Percentiles rank a stretch among this genome's conserved stretches.
These are phyloP conservation scores for Hyla sarda DNA, from an alignment of 2,113 vertebrate genomes.

Conservation along the genomic window DNA sequence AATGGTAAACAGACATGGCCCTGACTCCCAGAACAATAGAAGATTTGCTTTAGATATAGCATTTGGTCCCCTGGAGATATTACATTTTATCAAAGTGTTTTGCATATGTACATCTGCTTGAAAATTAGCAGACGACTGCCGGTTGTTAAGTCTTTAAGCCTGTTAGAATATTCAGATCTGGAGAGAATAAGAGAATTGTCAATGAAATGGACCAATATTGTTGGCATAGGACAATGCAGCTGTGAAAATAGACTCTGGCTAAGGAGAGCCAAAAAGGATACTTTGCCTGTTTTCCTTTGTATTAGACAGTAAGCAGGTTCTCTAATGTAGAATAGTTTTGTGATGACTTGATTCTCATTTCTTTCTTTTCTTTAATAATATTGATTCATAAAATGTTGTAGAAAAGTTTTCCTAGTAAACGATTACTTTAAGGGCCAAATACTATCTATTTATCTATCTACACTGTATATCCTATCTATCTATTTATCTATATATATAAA, in stretches of 20 bases:
- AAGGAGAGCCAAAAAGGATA: slow-evolving; percentile 33
- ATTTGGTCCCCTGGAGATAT: slow-evolving; percentile 32
- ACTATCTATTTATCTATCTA: slow-evolving; percentile 5
- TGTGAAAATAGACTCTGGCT: slow-evolving; percentile 47
- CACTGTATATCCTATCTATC: neutral
- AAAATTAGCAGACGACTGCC: slow-evolving; percentile 41
- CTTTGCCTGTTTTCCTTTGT: slow-evolving; percentile 40
- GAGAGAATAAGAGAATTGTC: slow-evolving; percentile 52
- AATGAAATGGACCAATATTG: slow-evolving; percentile 46
- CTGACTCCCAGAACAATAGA: neutral
- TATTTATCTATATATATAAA: neutral
- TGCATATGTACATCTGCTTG: slow-evolving; percentile 44
- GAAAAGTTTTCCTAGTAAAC: neutral
- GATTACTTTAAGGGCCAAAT: too few relatives aligned
- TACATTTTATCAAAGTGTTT: slow-evolving; percentile 41
- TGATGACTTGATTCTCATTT: slow-evolving; percentile 23
- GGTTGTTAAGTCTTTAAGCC: slow-evolving; percentile 56
- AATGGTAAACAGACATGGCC: slow-evolving; percentile 42
- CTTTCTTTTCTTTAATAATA: slow-evolving; percentile 1
- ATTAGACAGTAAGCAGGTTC: slow-evolving; percentile 54
- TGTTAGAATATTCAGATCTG: slow-evolving; percentile 44
- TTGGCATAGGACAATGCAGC: slow-evolving; percentile 53
- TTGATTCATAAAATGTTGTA: neutral
- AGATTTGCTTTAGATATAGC: slow-evolving; percentile 50
- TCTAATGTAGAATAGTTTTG: slow-evolving; percentile 35